These are phyloP conservation scores for Chinchilla lanigera DNA, from an alignment of 2,113 vertebrate genomes.

Conservation along the genomic window DNA sequence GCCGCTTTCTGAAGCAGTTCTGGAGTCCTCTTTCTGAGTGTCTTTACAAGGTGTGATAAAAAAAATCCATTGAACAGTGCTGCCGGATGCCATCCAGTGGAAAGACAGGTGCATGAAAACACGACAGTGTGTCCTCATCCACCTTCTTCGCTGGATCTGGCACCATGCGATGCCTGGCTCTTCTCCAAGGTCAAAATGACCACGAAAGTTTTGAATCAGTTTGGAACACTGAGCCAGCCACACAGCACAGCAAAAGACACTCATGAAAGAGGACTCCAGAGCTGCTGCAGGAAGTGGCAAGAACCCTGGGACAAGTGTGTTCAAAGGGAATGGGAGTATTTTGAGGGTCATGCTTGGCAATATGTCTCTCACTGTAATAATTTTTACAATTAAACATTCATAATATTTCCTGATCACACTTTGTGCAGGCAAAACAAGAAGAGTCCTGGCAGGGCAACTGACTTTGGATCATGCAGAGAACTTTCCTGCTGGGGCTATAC, in stretches of 20 bases:
- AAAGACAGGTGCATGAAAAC: background rate
- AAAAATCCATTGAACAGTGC: background rate
- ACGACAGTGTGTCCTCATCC: background rate
- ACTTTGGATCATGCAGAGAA: fast-evolving
- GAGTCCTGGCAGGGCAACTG: background rate
- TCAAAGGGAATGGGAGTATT: background rate
- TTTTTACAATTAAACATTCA: background rate
- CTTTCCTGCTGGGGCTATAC: fast-evolving
- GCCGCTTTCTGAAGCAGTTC: background rate
- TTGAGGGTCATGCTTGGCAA: background rate
- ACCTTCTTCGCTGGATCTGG: background rate
- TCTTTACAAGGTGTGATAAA: background rate
- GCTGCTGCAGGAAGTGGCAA: background rate
- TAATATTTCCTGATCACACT: background rate
- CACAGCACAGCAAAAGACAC: background rate
- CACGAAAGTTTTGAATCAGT: background rate
- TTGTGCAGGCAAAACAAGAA: too few species aligned
- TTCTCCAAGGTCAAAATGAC: background rate
- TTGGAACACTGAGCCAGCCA: background rate
- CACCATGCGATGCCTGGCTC: background rate
- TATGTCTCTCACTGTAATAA: background rate
- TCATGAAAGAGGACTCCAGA: background rate
- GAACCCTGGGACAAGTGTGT: background rate
- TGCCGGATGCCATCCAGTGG: background rate
- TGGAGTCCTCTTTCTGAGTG: background rate